Percentiles rank a stretch among this genome's conserved stretches.
These are phyloP conservation scores for Polymixis lichenea DNA, from an alignment of 2,888 invertebrate species.

Conservation along the genomic window DNA sequence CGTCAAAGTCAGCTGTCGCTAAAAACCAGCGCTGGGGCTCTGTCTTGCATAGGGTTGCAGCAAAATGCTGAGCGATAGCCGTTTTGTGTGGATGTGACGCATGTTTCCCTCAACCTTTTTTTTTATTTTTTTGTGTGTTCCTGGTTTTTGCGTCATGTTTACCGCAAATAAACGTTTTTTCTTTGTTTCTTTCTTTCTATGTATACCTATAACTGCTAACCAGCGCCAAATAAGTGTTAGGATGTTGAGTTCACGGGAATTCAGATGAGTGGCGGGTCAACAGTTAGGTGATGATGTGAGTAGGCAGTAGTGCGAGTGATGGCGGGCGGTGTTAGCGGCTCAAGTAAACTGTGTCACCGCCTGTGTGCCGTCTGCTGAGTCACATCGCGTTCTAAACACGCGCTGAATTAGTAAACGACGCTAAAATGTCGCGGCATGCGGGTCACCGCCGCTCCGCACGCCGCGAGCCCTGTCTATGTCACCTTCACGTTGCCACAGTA, in stretches of 20 bases:
- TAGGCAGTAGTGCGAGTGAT: neutral
- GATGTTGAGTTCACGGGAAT: neutral
- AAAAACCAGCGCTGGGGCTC: too few relatives aligned
- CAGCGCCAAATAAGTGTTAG: neutral
- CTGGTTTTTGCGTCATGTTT: too few relatives aligned
- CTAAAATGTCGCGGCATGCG: slow-evolving; percentile 6
- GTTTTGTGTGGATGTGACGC: too few relatives aligned
- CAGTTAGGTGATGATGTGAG: neutral
- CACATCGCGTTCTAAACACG: slow-evolving; percentile 16
- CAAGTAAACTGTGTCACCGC: slow-evolving; percentile 29
- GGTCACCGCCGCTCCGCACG: neutral
- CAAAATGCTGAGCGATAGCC: too few relatives aligned
- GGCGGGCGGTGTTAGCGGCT: neutral
- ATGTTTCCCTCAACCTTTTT: too few relatives aligned
- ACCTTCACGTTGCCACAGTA: neutral
- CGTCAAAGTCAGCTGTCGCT: too few relatives aligned
- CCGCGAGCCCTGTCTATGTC: neutral
- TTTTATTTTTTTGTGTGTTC: too few relatives aligned
- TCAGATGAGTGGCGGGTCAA: neutral
- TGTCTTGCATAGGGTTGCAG: too few relatives aligned
- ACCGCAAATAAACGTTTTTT: too few relatives aligned
- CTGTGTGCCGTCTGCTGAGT: slow-evolving; percentile 6
- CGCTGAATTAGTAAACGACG: slow-evolving; percentile 27
- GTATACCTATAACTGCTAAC: neutral
- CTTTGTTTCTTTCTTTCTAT: too few relatives aligned